Percentiles rank a stretch among this genome's conserved stretches.
Evolutionary conservation across 2,888 invertebrate genomes (phyloP).

Genomic region (Stegana nigrithorax): DNA sequence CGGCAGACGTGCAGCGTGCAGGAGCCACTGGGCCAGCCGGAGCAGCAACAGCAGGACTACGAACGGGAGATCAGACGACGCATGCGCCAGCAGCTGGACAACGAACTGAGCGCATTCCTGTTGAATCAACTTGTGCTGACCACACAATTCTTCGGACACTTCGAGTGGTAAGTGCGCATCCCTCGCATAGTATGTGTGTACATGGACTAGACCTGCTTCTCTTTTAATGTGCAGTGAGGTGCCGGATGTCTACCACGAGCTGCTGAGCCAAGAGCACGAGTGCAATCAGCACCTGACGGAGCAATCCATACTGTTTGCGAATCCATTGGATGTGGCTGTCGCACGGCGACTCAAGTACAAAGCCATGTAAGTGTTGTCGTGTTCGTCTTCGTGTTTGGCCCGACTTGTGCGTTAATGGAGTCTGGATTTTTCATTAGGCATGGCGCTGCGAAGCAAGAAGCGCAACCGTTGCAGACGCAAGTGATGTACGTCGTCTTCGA

Average conservation of each 20-base stretch:
- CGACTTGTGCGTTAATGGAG: too few species aligned
- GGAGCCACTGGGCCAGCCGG: too few species aligned
- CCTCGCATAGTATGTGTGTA: too few species aligned
- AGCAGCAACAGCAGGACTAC: slow-evolving; percentile 55
- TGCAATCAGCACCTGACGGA: slow-evolving; percentile 59
- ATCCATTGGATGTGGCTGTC: slow-evolving; percentile 77
- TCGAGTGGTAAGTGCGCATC: slow-evolving; percentile 72
- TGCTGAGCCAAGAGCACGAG: slow-evolving; percentile 52
- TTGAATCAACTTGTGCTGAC: slow-evolving; percentile 82
- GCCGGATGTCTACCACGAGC: slow-evolving; percentile 50
- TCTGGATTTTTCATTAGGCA: slow-evolving; percentile 47
- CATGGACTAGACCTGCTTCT: too few species aligned
- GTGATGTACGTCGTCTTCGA: slow-evolving; percentile 79
- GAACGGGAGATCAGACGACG: slow-evolving; percentile 61
- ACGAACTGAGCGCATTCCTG: slow-evolving; percentile 77
- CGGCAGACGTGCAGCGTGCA: too few species aligned
- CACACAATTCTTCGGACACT: slow-evolving; percentile 83
- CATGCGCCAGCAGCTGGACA: slow-evolving; percentile 71
- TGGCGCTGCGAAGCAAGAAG: slow-evolving; percentile 62
- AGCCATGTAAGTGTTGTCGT: slow-evolving; percentile 58
- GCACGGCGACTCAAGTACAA: slow-evolving; percentile 74
- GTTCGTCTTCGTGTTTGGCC: too few species aligned
- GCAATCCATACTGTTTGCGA: slow-evolving; percentile 76
- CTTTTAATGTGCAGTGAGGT: slow-evolving; percentile 64
- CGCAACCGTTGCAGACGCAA: slow-evolving; percentile 74